Conservation (phyloP, 2,797 vertebrate species). For the Erpetoichthys calabaricus region DNA sequence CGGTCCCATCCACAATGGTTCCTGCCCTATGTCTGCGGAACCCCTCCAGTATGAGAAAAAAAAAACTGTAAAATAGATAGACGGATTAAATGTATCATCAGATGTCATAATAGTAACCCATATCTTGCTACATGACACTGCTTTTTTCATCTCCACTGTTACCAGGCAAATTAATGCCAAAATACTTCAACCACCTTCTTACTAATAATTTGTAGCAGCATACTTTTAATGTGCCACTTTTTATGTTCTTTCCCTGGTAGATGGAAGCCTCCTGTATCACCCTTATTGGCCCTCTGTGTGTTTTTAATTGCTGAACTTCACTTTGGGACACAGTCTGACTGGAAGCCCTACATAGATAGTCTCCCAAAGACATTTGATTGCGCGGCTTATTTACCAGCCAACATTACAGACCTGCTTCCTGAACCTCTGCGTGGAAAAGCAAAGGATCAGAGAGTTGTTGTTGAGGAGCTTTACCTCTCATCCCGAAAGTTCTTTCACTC, state of each 20-base stretch:
- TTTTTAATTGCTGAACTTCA: slow-evolving; percentile 75
- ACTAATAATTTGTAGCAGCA: too few relatives aligned
- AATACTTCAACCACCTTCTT: too few relatives aligned
- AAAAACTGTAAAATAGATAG: too few relatives aligned
- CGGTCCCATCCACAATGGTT: too few relatives aligned
- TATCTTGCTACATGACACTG: too few relatives aligned
- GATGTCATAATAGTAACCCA: too few relatives aligned
- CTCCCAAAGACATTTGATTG: slow-evolving; percentile 72
- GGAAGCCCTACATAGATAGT: slow-evolving; percentile 72
- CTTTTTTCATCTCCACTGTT: too few relatives aligned
- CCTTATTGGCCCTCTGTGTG: slow-evolving; percentile 65
- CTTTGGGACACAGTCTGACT: slow-evolving; percentile 49
- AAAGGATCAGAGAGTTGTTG: slow-evolving; percentile 43
- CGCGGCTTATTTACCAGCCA: slow-evolving; percentile 50
- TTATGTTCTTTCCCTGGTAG: slow-evolving; percentile 35
- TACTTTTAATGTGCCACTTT: neutral
- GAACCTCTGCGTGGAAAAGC: slow-evolving; percentile 39
- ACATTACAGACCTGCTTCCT: slow-evolving; percentile 52
- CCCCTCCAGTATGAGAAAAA: too few relatives aligned
- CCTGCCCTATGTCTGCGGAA: too few relatives aligned
- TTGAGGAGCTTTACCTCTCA: slow-evolving; percentile 47
- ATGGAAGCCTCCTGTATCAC: slow-evolving; percentile 65
- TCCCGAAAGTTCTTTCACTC: slow-evolving; percentile 59
- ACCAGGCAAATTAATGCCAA: too few relatives aligned
- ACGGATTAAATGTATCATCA: too few relatives aligned